Conservation (phyloP, 2,888 invertebrate genomes). For the Uropetala carovei region DNA sequence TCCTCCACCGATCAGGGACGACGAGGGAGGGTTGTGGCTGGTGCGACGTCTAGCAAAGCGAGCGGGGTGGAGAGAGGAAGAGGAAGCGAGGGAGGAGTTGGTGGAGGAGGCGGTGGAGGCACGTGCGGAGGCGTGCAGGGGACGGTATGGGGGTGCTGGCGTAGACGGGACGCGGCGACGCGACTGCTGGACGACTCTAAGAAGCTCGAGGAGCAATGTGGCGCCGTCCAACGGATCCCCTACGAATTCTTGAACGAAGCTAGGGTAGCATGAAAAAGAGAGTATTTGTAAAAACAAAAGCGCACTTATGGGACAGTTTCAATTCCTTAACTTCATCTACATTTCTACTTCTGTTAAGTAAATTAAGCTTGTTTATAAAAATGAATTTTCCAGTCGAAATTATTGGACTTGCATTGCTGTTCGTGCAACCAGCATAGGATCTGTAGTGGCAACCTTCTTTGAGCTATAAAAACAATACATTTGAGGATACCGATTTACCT, state of each 20-base stretch:
- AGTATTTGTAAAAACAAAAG: neutral
- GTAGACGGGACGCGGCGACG: constrained; percentile 78
- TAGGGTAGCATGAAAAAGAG: constrained; percentile 74
- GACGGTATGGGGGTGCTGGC: constrained; percentile 65
- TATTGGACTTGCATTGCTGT: neutral
- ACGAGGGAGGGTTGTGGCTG: neutral
- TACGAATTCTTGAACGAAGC: constrained; percentile 95
- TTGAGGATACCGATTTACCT: no score
- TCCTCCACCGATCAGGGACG: neutral
- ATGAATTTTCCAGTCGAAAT: constrained; percentile 42
- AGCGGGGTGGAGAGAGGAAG: neutral
- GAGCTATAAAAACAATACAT: no score
- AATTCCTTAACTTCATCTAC: no score
- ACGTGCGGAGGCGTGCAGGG: constrained; percentile 46
- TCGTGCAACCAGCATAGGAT: no score
- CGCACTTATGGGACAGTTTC: neutral
- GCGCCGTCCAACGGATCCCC: constrained; percentile 93
- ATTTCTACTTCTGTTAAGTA: neutral
- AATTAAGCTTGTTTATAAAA: neutral
- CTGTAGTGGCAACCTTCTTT: no score
- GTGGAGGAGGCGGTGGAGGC: constrained; percentile 55
- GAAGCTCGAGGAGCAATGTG: constrained; percentile 87
- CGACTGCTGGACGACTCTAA: constrained; percentile 90
- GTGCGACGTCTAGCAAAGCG: neutral
- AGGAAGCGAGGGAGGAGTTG: constrained; percentile 3